phyloP scores from a whole-genome alignment of 1,140 invertebrate genomes.

The Drosophila lini region DNA sequence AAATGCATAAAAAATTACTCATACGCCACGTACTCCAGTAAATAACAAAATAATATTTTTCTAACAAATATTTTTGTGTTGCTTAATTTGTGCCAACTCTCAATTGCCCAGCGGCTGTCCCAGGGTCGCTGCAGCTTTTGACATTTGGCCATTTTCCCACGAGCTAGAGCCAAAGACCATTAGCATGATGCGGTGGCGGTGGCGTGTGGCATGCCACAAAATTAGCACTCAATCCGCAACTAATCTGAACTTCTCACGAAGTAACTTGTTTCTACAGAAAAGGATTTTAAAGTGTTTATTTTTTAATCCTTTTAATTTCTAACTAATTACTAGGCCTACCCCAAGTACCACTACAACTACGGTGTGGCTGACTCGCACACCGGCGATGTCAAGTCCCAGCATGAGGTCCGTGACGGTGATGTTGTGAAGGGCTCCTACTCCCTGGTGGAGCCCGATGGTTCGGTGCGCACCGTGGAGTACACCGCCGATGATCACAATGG shows the following conservation, averaged over 20 bases:
- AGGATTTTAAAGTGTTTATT: too few relatives aligned
- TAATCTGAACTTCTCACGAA: slow-evolving; percentile 33
- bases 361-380: slow-evolving; percentile 86
- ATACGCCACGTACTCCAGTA: slow-evolving; percentile 3
- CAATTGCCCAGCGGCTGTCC: slow-evolving; percentile 25
- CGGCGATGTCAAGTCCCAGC: slow-evolving; percentile 88
- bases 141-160: slow-evolving; percentile 69
- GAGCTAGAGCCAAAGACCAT: slow-evolving; percentile 34
- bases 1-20: not conserved
- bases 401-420: slow-evolving; percentile 87
- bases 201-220: slow-evolving; percentile 61
- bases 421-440: slow-evolving; percentile 87
- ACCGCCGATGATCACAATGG: slow-evolving; percentile 89
- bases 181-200: slow-evolving; percentile 37
- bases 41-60: not conserved
- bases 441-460: slow-evolving; percentile 87
- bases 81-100: slow-evolving; percentile 1
- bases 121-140: slow-evolving; percentile 56
- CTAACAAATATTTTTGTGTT: not conserved
- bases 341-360: slow-evolving; percentile 86
- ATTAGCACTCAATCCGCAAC: slow-evolving; percentile 47
- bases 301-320: not conserved
- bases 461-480: slow-evolving; percentile 87
- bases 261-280: not conserved
- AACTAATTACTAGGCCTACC: slow-evolving; percentile 80